Percentiles rank a stretch among this genome's conserved stretches.
phyloP scores from a whole-genome alignment of 1,140 invertebrate genomes.

The Mizuhopecten yessoensis region DNA sequence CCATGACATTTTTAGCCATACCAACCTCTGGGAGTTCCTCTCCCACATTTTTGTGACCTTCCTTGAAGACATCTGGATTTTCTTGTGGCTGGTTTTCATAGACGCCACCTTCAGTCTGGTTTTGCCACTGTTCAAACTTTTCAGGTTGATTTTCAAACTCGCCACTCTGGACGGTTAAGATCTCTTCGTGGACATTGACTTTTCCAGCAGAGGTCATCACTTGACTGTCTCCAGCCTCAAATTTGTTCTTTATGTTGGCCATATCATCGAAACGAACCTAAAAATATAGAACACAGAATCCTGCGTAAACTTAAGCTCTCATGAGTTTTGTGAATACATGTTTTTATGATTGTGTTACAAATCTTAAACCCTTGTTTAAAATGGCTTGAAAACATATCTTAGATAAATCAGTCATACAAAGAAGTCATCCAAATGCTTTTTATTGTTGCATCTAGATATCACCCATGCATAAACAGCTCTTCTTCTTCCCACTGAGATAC shows the following conservation, averaged over 20 bases:
- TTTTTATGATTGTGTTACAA: neutral
- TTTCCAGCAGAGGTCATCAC: conserved; percentile 48
- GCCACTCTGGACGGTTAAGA: conserved; percentile 69
- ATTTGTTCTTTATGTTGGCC: conserved; percentile 69
- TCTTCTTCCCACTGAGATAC: too few species aligned
- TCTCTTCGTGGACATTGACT: conserved; percentile 67
- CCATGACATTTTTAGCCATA: conserved; percentile 71
- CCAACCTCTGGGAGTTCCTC: conserved; percentile 77
- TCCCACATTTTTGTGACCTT: conserved; percentile 62
- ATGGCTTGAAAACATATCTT: too few species aligned
- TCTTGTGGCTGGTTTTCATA: conserved; percentile 76
- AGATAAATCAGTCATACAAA: too few species aligned
- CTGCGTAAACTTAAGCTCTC: neutral
- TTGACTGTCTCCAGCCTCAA: conserved; percentile 63
- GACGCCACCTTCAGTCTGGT: conserved; percentile 74
- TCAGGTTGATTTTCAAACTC: conserved; percentile 78
- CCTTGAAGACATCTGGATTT: conserved; percentile 72
- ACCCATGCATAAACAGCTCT: too few species aligned
- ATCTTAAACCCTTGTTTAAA: neutral
- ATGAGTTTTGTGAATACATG: neutral
- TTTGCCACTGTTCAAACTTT: conserved; percentile 51
- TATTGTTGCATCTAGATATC: too few species aligned
- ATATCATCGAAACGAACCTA: conserved; percentile 74
- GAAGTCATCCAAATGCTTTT: too few species aligned
- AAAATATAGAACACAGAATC: conserved; percentile 36